A percentile compares a stretch with the other conserved stretches of the same genome.
These are phyloP conservation scores for Amphimedon queenslandica DNA, from an alignment of 37 sponge, comb jelly and placozoan species.

Conservation along the genomic window DNA sequence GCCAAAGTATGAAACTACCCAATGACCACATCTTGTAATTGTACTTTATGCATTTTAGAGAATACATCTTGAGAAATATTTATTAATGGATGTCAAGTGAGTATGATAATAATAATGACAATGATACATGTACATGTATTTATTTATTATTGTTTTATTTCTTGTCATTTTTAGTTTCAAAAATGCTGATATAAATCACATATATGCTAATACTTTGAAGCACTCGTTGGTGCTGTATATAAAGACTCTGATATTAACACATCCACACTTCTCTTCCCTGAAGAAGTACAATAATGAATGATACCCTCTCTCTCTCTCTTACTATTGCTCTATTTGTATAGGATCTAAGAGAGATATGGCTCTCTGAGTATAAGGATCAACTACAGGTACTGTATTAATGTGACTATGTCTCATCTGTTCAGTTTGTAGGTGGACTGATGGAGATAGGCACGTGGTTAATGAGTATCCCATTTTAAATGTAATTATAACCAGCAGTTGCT, in stretches of 20 bases:
- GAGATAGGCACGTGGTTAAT: conserved; percentile 47
- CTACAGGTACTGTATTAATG: conserved; percentile 20
- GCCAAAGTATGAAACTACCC: conserved; percentile 29
- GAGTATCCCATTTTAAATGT: conserved; percentile 46
- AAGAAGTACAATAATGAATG: conserved; percentile 8
- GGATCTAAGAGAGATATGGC: conserved; percentile 35
- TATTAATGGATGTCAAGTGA: background rate
- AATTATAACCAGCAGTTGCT: background rate
- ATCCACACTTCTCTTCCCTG: conserved; percentile 33
- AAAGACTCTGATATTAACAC: conserved; percentile 45
- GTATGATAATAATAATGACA: too few relatives aligned
- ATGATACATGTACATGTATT: too few relatives aligned
- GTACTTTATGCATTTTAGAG: background rate
- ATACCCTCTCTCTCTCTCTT: background rate
- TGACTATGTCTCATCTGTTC: background rate
- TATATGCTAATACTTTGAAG: conserved; percentile 47
- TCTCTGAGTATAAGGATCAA: conserved; percentile 12
- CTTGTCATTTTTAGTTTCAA: too few relatives aligned
- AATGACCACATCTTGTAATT: background rate
- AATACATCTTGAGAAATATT: background rate
- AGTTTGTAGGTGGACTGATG: conserved; percentile 37
- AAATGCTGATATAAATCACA: too few relatives aligned
- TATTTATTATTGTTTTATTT: background rate
- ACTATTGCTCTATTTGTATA: background rate
- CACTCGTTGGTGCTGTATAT: conserved; percentile 63